Percentiles rank a stretch among this genome's conserved stretches.
Evolutionary conservation across 2,113 vertebrate species (phyloP).

Genomic region (Illadopsis cleaveri): DNA sequence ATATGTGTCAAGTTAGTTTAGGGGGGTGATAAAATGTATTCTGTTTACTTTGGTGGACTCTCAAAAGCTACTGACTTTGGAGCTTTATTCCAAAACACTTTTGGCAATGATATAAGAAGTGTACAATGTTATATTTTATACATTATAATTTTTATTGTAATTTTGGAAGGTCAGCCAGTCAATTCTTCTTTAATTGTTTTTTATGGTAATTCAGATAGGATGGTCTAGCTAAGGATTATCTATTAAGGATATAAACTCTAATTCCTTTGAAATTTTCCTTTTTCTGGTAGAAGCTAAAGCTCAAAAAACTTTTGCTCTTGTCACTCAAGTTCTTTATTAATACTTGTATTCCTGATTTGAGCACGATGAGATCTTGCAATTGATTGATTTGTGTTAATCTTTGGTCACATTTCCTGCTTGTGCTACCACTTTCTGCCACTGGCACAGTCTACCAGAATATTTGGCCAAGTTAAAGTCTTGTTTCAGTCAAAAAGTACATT

Average conservation of each 20-base stretch:
- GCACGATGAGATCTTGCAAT: neutral
- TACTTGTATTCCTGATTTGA: neutral
- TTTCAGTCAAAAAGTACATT: neutral
- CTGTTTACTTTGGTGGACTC: neutral
- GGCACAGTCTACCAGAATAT: neutral
- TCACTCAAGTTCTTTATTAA: neutral
- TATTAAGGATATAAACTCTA: neutral
- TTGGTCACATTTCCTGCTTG: neutral
- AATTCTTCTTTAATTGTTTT: conserved; percentile 45
- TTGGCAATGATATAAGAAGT: neutral
- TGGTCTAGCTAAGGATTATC: neutral
- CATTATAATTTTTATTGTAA: neutral
- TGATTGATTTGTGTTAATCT: neutral
- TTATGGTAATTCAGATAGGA: neutral
- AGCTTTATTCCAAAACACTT: neutral
- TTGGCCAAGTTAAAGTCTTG: neutral
- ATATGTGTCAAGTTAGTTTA: neutral
- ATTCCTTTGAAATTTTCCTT: neutral
- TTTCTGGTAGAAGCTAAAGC: neutral
- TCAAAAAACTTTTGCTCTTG: neutral
- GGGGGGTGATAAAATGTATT: neutral
- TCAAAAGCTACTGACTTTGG: neutral
- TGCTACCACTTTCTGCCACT: neutral
- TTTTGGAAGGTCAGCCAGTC: neutral
- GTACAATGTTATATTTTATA: neutral